phyloP scores from a whole-genome alignment of 1,140 invertebrate genomes.

The Anoplolepis gracilipes region DNA sequence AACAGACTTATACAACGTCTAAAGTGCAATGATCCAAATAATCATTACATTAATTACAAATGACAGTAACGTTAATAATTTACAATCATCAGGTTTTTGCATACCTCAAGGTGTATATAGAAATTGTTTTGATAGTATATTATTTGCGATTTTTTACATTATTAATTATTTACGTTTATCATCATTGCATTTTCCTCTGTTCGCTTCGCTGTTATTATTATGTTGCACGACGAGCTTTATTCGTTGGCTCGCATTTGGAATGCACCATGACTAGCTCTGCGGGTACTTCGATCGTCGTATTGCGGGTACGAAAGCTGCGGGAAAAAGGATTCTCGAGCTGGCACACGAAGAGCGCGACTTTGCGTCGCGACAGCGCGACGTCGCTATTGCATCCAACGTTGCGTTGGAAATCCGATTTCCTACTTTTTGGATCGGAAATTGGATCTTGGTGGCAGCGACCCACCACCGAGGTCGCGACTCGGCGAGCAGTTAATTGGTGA shows the following conservation, averaged over 20 bases:
- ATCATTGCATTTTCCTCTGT: too few species aligned
- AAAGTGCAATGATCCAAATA: background rate
- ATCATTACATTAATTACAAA: background rate
- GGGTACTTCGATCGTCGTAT: conserved; percentile 54
- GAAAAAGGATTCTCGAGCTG: conserved; percentile 7
- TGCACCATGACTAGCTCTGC: conserved; percentile 41
- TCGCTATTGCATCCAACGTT: background rate
- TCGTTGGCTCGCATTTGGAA: conserved; percentile 9
- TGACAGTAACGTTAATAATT: too few species aligned
- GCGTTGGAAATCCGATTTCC: conserved; percentile 27
- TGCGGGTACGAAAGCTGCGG: conserved; percentile 34
- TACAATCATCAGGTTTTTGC: background rate
- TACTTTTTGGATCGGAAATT: conserved; percentile 29
- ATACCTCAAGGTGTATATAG: background rate
- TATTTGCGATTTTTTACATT: background rate
- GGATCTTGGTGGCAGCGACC: background rate
- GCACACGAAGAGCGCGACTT: conserved; percentile 40
- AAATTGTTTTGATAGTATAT: background rate
- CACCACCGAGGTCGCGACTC: background rate
- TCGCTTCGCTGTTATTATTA: background rate
- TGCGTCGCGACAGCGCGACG: conserved; percentile 32
- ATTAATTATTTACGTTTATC: too few species aligned
- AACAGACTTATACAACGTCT: background rate
- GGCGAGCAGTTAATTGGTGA: conserved; percentile 27
- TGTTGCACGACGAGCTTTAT: conserved; percentile 16